These are phyloP conservation scores for Pantherophis alleghaniensis DNA, from an alignment of 2,797 vertebrate genomes.

Conservation along the genomic window DNA sequence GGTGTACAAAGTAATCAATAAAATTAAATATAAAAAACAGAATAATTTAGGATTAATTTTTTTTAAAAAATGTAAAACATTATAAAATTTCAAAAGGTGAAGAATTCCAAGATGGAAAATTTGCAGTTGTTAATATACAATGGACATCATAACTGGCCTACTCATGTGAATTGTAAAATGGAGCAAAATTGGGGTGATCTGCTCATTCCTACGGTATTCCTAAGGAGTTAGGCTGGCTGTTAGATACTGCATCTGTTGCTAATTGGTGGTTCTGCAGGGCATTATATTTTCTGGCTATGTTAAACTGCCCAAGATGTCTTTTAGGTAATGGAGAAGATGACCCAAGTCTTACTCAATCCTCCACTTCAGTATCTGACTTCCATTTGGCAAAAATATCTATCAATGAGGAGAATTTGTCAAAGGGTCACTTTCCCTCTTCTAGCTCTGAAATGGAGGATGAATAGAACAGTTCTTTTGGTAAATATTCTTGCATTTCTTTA, in stretches of 20 bases:
- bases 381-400: not conserved
- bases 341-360: not conserved
- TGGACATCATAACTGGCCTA: not conserved
- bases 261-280: not conserved
- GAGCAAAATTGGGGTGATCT: not conserved
- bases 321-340: not conserved
- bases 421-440: not conserved
- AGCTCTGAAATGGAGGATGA: not conserved
- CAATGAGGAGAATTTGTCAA: not conserved
- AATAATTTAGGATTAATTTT: too few species aligned
- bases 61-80: too few species aligned
- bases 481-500: not conserved
- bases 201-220: not conserved
- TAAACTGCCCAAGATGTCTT: not conserved
- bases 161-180: not conserved
- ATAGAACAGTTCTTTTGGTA: not conserved
- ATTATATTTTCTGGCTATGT: not conserved
- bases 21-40: not conserved
- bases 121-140: not conserved
- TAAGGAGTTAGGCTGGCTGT: not conserved
- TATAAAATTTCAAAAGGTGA: too few species aligned
- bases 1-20: not conserved
- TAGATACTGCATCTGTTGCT: not conserved
- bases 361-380: not conserved
- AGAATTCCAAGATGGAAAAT: too few species aligned